Evolutionary conservation across 2,113 vertebrate genomes (phyloP).

Genomic region (Hoplias malabaricus): DNA sequence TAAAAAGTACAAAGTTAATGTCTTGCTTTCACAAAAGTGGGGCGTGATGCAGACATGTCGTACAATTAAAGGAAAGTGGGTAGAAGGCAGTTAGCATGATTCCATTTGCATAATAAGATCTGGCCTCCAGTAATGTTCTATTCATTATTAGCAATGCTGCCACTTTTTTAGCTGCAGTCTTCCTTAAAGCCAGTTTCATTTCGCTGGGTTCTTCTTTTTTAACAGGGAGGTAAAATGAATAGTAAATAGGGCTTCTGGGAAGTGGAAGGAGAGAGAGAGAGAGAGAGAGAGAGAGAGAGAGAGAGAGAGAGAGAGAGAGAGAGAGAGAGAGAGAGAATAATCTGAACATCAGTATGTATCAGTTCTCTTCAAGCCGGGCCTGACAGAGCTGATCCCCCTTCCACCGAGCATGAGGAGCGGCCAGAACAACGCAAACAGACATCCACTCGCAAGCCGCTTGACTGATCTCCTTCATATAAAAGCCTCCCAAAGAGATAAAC

Average conservation of each 20-base stretch:
- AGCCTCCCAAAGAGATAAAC: constrained; percentile 64
- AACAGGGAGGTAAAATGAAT: background rate
- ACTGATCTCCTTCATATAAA: constrained; percentile 65
- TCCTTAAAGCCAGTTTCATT: background rate
- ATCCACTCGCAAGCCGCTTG: constrained; percentile 62
- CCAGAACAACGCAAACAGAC: constrained; percentile 56
- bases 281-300: background rate
- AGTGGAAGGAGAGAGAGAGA: background rate
- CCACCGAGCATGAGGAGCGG: constrained; percentile 43
- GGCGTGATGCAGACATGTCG: background rate
- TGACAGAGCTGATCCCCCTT: constrained; percentile 53
- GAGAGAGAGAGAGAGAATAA: background rate
- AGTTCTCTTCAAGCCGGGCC: constrained; percentile 31
- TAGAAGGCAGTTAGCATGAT: background rate
- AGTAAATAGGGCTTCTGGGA: background rate
- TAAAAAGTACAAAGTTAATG: background rate
- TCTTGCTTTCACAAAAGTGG: background rate
- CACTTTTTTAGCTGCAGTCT: background rate
- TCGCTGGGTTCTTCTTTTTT: background rate
- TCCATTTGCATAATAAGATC: background rate
- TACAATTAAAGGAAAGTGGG: background rate
- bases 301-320: background rate
- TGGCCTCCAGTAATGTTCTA: background rate
- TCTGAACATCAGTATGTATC: constrained; percentile 26
- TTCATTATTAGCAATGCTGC: background rate